A percentile compares a stretch with the other conserved stretches of the same genome.
phyloP scores from a whole-genome alignment of 2,113 vertebrate genomes.

The Coptodon rendalli region DNA sequence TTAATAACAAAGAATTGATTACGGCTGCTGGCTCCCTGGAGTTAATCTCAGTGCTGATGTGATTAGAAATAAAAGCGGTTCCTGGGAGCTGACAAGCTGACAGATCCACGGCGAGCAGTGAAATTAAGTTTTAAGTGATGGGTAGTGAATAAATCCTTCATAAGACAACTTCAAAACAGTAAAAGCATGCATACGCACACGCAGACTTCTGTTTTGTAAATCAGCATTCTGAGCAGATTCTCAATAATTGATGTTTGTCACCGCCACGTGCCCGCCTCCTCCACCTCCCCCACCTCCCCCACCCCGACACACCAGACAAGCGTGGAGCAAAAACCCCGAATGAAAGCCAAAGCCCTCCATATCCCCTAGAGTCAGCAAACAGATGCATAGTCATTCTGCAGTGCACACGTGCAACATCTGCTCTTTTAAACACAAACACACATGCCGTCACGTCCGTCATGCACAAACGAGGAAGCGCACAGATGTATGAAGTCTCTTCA shows the following conservation, averaged over 20 bases:
- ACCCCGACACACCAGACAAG: background rate
- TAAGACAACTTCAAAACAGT: conserved; percentile 17
- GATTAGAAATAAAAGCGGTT: conserved; percentile 47
- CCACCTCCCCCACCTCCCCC: background rate
- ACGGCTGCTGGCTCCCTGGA: conserved; percentile 28
- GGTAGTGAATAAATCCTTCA: conserved; percentile 14
- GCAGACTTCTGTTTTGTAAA: background rate
- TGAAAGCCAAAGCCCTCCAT: conserved; percentile 28
- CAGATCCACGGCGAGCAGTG: background rate
- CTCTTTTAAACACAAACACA: background rate
- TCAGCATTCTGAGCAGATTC: conserved; percentile 34
- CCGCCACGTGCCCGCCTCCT: background rate
- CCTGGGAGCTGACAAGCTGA: conserved; percentile 37
- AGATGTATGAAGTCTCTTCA: background rate
- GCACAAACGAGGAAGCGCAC: background rate
- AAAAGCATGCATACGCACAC: background rate
- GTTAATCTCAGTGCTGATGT: conserved; percentile 38
- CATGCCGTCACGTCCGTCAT: background rate
- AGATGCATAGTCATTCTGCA: conserved; percentile 23
- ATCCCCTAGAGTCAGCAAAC: conserved; percentile 1
- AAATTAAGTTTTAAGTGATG: conserved; percentile 25
- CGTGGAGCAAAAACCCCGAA: background rate
- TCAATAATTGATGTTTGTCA: conserved; percentile 54
- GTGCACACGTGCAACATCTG: background rate
- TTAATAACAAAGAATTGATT: conserved; percentile 60